Conservation (phyloP, 2,113 vertebrate genomes). For the Tyrannus savana region DNA sequence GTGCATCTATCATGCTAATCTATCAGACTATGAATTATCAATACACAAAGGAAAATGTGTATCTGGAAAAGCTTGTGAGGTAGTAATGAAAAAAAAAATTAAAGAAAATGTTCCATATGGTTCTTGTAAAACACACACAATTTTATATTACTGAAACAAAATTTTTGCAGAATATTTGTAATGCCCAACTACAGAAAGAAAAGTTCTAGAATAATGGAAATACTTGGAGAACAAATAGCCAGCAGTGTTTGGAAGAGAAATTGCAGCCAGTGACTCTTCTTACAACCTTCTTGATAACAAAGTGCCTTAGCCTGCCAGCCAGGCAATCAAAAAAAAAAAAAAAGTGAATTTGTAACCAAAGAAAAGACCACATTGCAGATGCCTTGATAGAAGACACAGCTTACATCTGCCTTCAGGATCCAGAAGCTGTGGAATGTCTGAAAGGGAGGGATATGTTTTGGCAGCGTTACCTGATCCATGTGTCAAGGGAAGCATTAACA, state of each 20-base stretch:
- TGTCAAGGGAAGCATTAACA: slow-evolving; percentile 57
- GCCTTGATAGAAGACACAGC: background rate
- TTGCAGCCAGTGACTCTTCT: background rate
- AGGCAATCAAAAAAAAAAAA: background rate
- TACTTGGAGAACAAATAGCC: background rate
- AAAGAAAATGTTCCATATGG: background rate
- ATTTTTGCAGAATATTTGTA: background rate
- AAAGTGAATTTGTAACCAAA: background rate
- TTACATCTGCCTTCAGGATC: slow-evolving; percentile 41
- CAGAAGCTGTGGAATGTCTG: slow-evolving; percentile 53
- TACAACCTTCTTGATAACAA: background rate
- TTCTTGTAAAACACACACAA: background rate
- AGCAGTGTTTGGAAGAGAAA: background rate
- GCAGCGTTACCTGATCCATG: background rate
- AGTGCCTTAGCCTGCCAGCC: background rate
- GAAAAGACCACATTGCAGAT: background rate
- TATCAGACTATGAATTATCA: background rate
- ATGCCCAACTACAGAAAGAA: background rate
- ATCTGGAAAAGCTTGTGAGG: background rate
- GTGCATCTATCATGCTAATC: background rate
- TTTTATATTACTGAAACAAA: background rate
- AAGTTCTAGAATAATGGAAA: background rate
- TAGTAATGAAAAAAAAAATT: background rate
- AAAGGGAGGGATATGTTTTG: slow-evolving; percentile 7
- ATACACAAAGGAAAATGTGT: background rate